Evolutionary conservation across 2,113 vertebrate species (phyloP), one percentile per base, ranked within the genome.

Genomic region (Phainopepla nitens): DNA sequence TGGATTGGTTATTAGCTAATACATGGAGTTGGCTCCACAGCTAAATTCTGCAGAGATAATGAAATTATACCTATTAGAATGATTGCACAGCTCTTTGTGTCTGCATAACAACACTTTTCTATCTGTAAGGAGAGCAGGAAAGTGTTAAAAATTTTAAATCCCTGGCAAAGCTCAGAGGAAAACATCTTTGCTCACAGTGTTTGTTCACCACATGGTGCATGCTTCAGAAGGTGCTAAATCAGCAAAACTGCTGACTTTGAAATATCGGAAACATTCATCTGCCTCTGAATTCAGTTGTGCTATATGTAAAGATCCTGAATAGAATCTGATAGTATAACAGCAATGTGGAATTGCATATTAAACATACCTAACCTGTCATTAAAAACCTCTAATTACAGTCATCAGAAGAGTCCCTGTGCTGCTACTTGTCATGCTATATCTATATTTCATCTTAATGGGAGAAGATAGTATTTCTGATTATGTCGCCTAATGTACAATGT

Each of bases 381-480:
- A 96, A 95, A 96, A 92, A 31, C 81, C 94, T 81, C 95, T 97
- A 95, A 94, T 97, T 96, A 93, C 69, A 91, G 66, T 42, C 56
- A 90, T 96, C 90, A 86, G 66, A 90, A 69, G 75, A 84, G 44
- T 83, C 90, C 68, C 90, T 49, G 41, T 91, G 80, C 90, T 96
- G 80, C 85, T 80, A 90, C 89, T 89, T 97, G 93, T 94, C 94
- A 71, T 75, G 77, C 44, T 80, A 28, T 58, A 88, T 36, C 88
- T 83, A 91, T 96, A 73, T 60, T 84, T 97, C 87, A 90, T 93
- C 80, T 93, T 91, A 96, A 96, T 91, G 42, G 51, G 70, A 93
- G 87, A 94, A 94, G 84, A 96, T 45, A 94, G 82, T 70, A 96
- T 96, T 96, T 96, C 93, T 95, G 95, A 95, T 95, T 91, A 96